Conservation (phyloP, 2,888 invertebrate genomes). For the Drosophila vallismaia region DNA sequence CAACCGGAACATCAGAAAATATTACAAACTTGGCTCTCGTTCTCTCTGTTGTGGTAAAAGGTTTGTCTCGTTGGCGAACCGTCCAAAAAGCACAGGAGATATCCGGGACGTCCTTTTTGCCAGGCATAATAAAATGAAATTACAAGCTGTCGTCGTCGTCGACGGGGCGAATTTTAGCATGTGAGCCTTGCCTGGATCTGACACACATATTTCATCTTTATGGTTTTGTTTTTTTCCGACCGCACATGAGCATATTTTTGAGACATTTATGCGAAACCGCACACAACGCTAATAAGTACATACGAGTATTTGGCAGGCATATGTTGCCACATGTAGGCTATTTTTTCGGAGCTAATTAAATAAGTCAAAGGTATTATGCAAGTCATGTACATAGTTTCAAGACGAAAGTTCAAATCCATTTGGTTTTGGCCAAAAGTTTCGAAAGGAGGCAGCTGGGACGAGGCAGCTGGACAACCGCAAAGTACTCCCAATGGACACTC, state of each 20-base stretch:
- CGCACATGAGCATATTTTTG: constrained; percentile 38
- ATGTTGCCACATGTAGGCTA: constrained; percentile 29
- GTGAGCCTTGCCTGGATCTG: constrained; percentile 25
- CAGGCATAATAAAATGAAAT: constrained; percentile 62
- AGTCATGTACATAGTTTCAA: not conserved
- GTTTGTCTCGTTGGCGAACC: constrained; percentile 31
- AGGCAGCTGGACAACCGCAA: constrained; percentile 32
- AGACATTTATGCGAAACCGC: constrained; percentile 47
- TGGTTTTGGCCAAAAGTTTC: constrained; percentile 1
- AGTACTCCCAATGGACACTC: constrained; percentile 43
- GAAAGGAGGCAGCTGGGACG: not conserved
- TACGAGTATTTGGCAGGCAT: constrained; percentile 23
- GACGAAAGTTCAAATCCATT: not conserved
- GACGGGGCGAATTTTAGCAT: constrained; percentile 35
- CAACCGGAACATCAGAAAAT: constrained; percentile 41
- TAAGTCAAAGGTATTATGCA: not conserved
- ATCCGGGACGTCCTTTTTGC: constrained; percentile 23
- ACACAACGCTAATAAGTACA: constrained; percentile 26
- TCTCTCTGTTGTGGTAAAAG: constrained; percentile 41
- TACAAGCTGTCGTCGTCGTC: constrained; percentile 54
- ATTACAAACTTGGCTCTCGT: constrained; percentile 48
- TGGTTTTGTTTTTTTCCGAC: constrained; percentile 36
- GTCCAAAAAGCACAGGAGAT: constrained; percentile 19
- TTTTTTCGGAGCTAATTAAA: constrained; percentile 24
- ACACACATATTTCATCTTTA: constrained; percentile 52